These are phyloP conservation scores for Parauchenoglanis ngamensis DNA, from an alignment of 2,797 vertebrate species.

Conservation along the genomic window DNA sequence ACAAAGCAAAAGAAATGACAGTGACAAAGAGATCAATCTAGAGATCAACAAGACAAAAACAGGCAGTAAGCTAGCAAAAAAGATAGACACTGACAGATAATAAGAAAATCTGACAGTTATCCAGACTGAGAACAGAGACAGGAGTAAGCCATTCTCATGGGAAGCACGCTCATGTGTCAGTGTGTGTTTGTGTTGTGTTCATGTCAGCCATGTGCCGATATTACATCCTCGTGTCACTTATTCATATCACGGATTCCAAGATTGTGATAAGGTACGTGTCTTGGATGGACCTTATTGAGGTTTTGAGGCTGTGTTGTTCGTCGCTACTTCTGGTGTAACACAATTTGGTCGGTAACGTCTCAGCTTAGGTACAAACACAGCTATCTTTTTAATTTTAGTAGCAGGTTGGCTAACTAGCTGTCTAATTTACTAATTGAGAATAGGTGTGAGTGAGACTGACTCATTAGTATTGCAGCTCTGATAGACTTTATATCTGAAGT, in stretches of 20 bases:
- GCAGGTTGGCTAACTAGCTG: background rate
- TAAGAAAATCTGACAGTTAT: background rate
- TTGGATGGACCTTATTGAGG: background rate
- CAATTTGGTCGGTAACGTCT: background rate
- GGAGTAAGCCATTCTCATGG: conserved; percentile 5
- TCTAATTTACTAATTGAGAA: background rate
- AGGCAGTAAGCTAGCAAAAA: background rate
- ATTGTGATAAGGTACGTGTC: background rate
- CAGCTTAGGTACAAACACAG: background rate
- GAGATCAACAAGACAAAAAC: background rate
- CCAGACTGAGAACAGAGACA: background rate
- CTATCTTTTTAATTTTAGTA: background rate
- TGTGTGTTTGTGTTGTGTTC: conserved; percentile 20
- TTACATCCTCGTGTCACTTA: background rate
- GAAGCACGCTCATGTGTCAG: conserved; percentile 1
- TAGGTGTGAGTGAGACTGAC: background rate
- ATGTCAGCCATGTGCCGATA: conserved; percentile 9
- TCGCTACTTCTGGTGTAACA: background rate
- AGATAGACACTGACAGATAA: background rate
- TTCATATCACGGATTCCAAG: background rate
- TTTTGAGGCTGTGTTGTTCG: background rate
- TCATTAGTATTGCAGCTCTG: background rate
- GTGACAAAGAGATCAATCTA: background rate
- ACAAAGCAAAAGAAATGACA: background rate
- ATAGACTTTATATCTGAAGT: background rate